These are phyloP conservation scores for Mallotus villosus DNA, from an alignment of 2,797 vertebrate genomes.

Conservation along the genomic window DNA sequence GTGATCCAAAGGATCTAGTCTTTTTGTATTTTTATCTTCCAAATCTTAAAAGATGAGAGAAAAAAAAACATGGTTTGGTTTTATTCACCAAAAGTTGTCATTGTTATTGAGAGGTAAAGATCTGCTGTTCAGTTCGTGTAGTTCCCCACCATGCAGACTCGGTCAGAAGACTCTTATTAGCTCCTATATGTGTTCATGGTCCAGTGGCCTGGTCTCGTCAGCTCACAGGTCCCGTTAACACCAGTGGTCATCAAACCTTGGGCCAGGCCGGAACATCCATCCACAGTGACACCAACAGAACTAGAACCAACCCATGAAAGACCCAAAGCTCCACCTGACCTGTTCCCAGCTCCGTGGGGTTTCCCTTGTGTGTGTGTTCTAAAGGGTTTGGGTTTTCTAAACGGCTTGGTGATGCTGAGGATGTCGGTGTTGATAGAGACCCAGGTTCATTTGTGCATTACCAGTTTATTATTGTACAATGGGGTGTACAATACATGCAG, in stretches of 20 bases:
- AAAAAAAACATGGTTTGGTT: constrained; percentile 3
- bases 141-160: neutral
- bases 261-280: too few relatives aligned
- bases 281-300: too few relatives aligned
- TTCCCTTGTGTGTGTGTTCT: constrained; percentile 66
- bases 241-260: too few relatives aligned
- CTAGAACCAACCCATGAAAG: constrained; percentile 4
- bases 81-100: constrained; percentile 4
- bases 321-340: neutral
- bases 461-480: constrained; percentile 93
- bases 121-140: neutral
- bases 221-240: too few relatives aligned
- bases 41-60: neutral
- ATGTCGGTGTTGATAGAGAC: constrained; percentile 84
- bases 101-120: neutral
- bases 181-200: too few relatives aligned
- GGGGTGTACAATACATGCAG: constrained; percentile 94
- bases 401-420: constrained; percentile 61
- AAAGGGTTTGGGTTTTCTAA: constrained; percentile 69
- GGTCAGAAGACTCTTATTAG: too few relatives aligned
- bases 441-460: constrained; percentile 95
- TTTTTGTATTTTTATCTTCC: constrained; percentile 26
- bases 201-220: too few relatives aligned
- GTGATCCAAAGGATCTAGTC: constrained; percentile 18
- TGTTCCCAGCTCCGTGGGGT: constrained; percentile 16